phyloP scores from a whole-genome alignment of 37 sponge, comb jelly and placozoan genomes.

The Geodia barretti region DNA sequence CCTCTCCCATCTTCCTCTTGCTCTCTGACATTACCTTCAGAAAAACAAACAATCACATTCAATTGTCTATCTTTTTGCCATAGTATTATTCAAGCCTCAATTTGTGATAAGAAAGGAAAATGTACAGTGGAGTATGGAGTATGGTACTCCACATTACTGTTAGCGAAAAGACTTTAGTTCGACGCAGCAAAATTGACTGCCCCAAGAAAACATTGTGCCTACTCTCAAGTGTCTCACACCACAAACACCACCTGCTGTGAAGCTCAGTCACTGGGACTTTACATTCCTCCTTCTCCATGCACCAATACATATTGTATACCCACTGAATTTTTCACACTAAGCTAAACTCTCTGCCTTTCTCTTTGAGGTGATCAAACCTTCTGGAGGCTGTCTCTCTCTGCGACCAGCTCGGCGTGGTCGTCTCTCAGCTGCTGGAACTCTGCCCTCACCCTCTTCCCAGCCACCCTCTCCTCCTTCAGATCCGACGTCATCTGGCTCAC shows the following conservation, averaged over 20 bases:
- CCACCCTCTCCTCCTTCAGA: constrained; percentile 62
- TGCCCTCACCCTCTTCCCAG: constrained; percentile 47
- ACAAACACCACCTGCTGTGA: neutral
- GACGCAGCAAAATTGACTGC: neutral
- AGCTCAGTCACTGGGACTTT: neutral
- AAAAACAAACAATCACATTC: neutral
- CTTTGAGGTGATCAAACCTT: constrained; percentile 71
- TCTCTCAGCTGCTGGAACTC: constrained; percentile 71
- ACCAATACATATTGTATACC: too few relatives aligned
- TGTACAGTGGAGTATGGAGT: too few relatives aligned
- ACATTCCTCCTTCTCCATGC: neutral
- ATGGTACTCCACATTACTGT: too few relatives aligned
- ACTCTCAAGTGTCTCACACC: too few relatives aligned
- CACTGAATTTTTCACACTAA: too few relatives aligned
- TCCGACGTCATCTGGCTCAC: constrained; percentile 11
- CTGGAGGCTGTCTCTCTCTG: constrained; percentile 79
- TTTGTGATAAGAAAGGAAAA: neutral
- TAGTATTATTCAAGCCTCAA: neutral
- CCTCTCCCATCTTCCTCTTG: constrained; percentile 62
- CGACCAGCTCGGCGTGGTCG: constrained; percentile 65
- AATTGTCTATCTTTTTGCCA: neutral
- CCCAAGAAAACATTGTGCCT: too few relatives aligned
- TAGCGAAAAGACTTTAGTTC: too few relatives aligned
- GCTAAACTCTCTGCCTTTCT: too few relatives aligned
- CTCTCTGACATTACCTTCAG: constrained; percentile 47